phyloP scores from a whole-genome alignment of 2,888 invertebrate species.

The Pecten maximus region DNA sequence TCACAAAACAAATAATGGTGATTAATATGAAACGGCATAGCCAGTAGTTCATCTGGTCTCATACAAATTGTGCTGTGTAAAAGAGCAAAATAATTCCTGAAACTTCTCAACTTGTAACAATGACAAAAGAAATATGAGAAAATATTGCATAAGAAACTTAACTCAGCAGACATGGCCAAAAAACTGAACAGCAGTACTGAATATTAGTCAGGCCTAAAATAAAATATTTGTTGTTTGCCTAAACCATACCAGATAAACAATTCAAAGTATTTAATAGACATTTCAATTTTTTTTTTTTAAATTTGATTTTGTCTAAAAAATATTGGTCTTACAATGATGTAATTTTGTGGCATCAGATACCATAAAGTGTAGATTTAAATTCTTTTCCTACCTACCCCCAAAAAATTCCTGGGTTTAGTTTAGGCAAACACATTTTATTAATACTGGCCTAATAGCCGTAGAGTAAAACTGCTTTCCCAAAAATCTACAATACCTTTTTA shows the following conservation, averaged over 20 bases:
- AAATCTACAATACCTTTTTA: slow-evolving; percentile 29
- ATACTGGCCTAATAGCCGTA: background rate
- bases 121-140: slow-evolving; percentile 13
- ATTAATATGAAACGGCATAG: background rate
- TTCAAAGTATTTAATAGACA: no score
- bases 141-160: background rate
- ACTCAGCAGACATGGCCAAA: slow-evolving; percentile 1
- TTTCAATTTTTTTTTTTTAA: no score
- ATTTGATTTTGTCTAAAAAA: no score
- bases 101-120: background rate
- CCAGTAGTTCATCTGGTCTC: background rate
- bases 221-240: background rate
- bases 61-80: background rate
- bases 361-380: no score
- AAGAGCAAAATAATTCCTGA: background rate
- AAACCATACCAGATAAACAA: background rate
- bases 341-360: no score
- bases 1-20: background rate
- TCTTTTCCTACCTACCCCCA: background rate
- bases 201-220: slow-evolving; percentile 10
- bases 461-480: slow-evolving; percentile 26
- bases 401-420: background rate
- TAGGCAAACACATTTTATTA: slow-evolving; percentile 2
- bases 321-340: no score
- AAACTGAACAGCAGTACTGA: slow-evolving; percentile 9